Conservation (phyloP, 2,113 vertebrate species). For the Colius striatus region DNA sequence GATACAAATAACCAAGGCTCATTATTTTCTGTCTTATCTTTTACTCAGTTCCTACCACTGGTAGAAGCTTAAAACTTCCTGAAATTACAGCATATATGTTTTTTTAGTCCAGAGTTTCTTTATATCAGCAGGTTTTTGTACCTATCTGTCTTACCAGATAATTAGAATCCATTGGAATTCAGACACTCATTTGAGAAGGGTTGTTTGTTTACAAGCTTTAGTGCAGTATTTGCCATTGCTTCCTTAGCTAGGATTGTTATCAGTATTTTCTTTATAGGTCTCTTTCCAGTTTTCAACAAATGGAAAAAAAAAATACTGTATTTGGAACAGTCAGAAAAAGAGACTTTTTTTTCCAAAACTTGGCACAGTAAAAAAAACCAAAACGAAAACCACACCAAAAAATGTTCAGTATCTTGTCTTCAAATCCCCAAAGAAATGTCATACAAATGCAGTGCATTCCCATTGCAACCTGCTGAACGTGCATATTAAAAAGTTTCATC, state of each 20-base stretch:
- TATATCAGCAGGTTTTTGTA: background rate
- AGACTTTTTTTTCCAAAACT: background rate
- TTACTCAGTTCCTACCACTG: background rate
- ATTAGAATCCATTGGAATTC: slow-evolving; percentile 39
- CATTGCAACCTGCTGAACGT: background rate
- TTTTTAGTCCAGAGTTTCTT: background rate
- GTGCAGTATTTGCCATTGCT: background rate
- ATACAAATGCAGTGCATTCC: background rate
- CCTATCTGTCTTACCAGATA: slow-evolving; percentile 1
- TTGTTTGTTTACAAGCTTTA: slow-evolving; percentile 19
- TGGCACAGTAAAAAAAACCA: background rate
- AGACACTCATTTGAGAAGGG: background rate
- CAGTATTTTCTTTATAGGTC: background rate
- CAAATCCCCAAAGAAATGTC: background rate
- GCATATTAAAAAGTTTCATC: background rate
- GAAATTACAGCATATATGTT: background rate
- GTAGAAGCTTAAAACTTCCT: background rate
- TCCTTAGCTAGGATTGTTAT: slow-evolving; percentile 13
- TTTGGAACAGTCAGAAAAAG: background rate
- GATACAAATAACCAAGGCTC: slow-evolving; percentile 17
- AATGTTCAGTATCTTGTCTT: background rate
- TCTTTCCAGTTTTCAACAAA: background rate
- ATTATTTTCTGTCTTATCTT: slow-evolving; percentile 35
- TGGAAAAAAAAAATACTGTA: background rate
- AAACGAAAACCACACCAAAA: background rate